phyloP scores from a whole-genome alignment of 2,113 vertebrate species.

The Cheirogaleus medius region DNA sequence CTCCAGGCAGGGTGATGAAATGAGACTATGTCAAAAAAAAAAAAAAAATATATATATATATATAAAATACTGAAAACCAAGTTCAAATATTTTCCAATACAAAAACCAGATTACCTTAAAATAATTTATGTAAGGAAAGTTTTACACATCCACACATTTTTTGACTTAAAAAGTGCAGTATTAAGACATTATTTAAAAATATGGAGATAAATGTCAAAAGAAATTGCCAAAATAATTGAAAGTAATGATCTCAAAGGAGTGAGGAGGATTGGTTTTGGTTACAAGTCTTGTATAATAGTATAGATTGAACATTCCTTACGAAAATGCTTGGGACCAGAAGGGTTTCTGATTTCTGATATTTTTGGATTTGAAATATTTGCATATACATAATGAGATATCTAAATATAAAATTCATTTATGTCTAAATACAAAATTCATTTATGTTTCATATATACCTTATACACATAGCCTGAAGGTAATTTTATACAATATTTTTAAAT shows the following conservation, averaged over 20 bases:
- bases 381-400: neutral
- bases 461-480: neutral
- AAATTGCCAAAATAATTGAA: neutral
- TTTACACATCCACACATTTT: neutral
- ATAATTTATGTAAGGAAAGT: neutral
- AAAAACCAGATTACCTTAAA: neutral
- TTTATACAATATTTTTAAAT: neutral
- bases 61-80: neutral
- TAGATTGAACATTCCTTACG: neutral
- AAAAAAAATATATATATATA: too few relatives aligned
- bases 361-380: neutral
- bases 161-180: neutral
- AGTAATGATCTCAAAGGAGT: neutral
- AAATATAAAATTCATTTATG: neutral
- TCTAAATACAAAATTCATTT: neutral
- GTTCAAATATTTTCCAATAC: neutral
- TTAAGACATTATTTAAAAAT: constrained; percentile 35
- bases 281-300: neutral
- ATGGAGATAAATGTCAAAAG: neutral
- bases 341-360: neutral
- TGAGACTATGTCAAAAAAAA: too few relatives aligned
- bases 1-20: too few relatives aligned
- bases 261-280: neutral
- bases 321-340: neutral
- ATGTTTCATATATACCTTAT: neutral